Percentiles rank a stretch among this genome's conserved stretches.
Evolutionary conservation across 2,113 vertebrate genomes (phyloP).

Genomic region (Seriola aureovittata): DNA sequence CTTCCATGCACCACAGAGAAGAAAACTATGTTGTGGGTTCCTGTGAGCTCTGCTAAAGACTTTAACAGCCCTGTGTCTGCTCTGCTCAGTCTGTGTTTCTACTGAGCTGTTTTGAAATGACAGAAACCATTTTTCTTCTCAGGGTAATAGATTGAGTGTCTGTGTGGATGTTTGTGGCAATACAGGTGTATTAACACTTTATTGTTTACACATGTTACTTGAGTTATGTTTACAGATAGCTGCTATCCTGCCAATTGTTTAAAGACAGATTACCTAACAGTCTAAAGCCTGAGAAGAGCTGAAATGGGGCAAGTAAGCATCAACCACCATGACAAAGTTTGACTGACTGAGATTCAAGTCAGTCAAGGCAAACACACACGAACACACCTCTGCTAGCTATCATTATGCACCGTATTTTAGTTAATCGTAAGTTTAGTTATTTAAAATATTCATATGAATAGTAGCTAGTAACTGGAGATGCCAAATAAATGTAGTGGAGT

Average conservation of each 20-base stretch:
- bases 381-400: too few species aligned
- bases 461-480: too few species aligned
- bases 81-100: conserved; percentile 40
- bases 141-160: conserved; percentile 31
- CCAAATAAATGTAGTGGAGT: too few species aligned
- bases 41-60: conserved; percentile 65
- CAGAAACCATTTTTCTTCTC: conserved; percentile 36
- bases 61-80: conserved; percentile 61
- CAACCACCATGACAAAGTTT: too few species aligned
- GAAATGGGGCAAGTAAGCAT: neutral
- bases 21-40: conserved; percentile 67
- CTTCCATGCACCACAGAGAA: conserved; percentile 53
- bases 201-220: neutral
- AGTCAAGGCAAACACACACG: too few species aligned
- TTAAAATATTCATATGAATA: too few species aligned
- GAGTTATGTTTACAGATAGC: conserved; percentile 7
- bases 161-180: neutral
- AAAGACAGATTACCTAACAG: conserved; percentile 16
- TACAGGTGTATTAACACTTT: conserved; percentile 42
- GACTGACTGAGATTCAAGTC: too few species aligned
- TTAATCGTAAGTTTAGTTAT: too few species aligned
- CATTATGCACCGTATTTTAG: too few species aligned
- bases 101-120: conserved; percentile 13
- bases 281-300: neutral
- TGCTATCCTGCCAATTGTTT: conserved; percentile 5